Conservation (phyloP, 2,113 vertebrate species). For the Tragelaphus scriptus region DNA sequence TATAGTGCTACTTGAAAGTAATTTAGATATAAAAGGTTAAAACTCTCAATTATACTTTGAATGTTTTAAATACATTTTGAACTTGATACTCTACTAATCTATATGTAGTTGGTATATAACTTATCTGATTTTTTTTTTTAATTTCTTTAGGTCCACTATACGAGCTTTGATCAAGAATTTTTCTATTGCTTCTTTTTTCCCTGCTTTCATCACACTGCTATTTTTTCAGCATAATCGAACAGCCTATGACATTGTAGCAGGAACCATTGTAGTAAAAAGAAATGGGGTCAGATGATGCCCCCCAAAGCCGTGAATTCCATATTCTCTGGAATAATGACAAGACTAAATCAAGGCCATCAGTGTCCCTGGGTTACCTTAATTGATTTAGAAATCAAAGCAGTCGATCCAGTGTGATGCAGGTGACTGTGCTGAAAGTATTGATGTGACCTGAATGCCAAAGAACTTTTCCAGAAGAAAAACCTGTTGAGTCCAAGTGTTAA, state of each 20-base stretch:
- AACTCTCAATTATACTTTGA: background rate
- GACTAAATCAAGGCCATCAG: constrained; percentile 64
- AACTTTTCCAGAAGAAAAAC: constrained; percentile 64
- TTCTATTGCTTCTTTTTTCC: constrained; percentile 97
- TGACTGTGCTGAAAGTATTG: constrained; percentile 66
- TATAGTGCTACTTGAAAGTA: background rate
- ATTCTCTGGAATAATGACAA: constrained; percentile 64
- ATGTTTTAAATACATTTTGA: background rate
- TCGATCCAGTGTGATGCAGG: constrained; percentile 63
- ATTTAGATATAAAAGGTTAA: background rate
- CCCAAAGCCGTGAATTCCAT: background rate
- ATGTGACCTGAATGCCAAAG: constrained; percentile 72
- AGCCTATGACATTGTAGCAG: constrained; percentile 95
- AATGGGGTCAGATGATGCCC: constrained; percentile 86
- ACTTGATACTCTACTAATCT: background rate
- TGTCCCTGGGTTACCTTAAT: constrained; percentile 66
- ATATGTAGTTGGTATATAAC: background rate
- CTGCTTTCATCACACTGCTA: constrained; percentile 94
- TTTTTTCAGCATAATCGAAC: constrained; percentile 98
- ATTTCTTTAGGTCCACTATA: constrained; percentile 89
- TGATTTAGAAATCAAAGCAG: constrained; percentile 70
- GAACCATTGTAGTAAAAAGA: constrained; percentile 95
- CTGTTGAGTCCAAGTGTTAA: constrained; percentile 67
- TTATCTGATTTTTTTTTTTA: constrained; percentile 7
- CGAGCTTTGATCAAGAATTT: constrained; percentile 98